These are phyloP conservation scores for cattle (Bos taurus) DNA, from an alignment of 2,113 vertebrate genomes.

Conservation along the genomic window DNA sequence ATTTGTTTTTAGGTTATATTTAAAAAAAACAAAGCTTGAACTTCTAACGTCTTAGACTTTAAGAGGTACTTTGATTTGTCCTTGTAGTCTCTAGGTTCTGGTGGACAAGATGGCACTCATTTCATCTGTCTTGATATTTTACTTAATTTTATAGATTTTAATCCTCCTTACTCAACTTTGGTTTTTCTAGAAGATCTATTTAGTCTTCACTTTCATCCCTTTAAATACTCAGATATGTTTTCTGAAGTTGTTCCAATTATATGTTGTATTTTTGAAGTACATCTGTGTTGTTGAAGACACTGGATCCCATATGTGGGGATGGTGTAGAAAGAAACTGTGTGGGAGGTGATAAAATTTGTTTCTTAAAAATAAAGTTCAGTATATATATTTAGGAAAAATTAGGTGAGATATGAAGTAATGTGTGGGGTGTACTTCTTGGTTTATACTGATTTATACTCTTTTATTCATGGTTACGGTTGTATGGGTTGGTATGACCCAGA, in stretches of 20 bases:
- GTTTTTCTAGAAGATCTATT: neutral
- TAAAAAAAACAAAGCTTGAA: neutral
- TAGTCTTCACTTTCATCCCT: neutral
- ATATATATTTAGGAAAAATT: neutral
- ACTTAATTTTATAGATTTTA: neutral
- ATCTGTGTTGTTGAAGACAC: neutral
- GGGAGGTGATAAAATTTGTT: neutral
- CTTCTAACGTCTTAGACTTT: neutral
- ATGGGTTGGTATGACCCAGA: neutral
- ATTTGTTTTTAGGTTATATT: neutral
- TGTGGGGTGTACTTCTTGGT: neutral
- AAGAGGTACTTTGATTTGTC: neutral
- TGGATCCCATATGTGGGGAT: neutral
- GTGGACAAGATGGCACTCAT: neutral
- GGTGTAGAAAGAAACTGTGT: neutral
- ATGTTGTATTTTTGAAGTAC: neutral
- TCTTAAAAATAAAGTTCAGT: neutral
- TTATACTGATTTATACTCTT: neutral
- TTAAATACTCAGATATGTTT: neutral
- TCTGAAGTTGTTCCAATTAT: neutral
- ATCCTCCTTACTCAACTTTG: neutral
- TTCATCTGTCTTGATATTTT: neutral
- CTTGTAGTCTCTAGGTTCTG: neutral
- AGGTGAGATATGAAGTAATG: neutral
- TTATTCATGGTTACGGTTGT: neutral